Evolutionary conservation across 1,140 invertebrate species (phyloP), one percentile per base, ranked within the genome.

Genomic region (Nymphalis io): DNA sequence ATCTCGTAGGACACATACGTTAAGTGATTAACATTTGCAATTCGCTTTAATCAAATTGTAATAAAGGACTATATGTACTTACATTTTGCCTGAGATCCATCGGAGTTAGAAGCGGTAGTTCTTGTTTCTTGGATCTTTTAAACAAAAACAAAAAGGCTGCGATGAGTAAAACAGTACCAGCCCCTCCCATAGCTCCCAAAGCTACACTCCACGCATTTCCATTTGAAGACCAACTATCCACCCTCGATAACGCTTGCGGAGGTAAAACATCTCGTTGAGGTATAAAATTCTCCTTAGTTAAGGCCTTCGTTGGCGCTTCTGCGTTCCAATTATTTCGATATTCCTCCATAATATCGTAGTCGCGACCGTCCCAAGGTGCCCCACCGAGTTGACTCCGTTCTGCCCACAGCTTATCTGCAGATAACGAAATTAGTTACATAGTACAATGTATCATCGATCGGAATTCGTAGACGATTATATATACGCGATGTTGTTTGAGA

Each of bases 391-490:
- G 76, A 65, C 75, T 75, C 70, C 74, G 72, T 68, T 66, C 79
- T 77, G 79, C 80, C 84, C 84, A 84, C 74, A 74, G 81, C 84
- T 89, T 89, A 89, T 89, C 87, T 89, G 83, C 59, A 79, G 87
- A 88, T 89, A 89, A 89, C 83, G 64, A 82, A 80, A 89, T 88
- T 87, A 88, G 74, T 80, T 76, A 76, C 78, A 82, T 79, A 81
- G 70, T 82, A 81, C 79, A 84, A 72, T 75, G 74, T 81, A 73
- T 78, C 84, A 88, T 89, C 87, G 85, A 89, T 88, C 87, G 76
- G 68, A 33, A 51, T 46, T 73, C 67, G 68, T 65, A 63, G 59
- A 60, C 33, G 61, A 63, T 76, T 60, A 51, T 64, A 62, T 16
- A 58, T 55, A 60, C 16, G 55, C 51, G 33, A 53, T 60, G 46